Base-by-base conservation (phyloP, 2,797 vertebrate species). In the Mormyrus hasselquistii region DNA sequence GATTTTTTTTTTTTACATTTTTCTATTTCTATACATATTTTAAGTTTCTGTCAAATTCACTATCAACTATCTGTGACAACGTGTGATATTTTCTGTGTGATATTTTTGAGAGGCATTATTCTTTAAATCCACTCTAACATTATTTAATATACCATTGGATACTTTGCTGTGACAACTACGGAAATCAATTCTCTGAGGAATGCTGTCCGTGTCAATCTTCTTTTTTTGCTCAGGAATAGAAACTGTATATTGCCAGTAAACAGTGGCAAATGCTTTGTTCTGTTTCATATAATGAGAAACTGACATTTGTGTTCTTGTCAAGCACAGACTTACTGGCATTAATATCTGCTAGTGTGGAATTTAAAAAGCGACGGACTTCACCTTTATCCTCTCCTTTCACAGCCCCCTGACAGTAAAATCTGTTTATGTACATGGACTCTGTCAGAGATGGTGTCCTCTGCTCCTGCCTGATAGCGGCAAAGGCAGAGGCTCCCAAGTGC, bases 401-500 rank as follows among this genome's bases (percentile, higher is more conserved):
- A 86, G 73, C 41, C 88, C 86, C 62, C 34, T 47, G 87, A 87
- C 34, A 69, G 47, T 38, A 50, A 86, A 47, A 86, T 12, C 22
- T 41, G 57, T 76, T 22, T 29, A 38, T 47, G 19, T 16, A n/a
- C 47, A 29, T 53, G 88, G 29, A 34, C 47, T 34, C 59, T 62
- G 86, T 83, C 29, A 34, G 19, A 55, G 88, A 86, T 59, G 83
- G 69, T 82, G 44, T 50, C 86, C 62, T 41, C 90, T 90, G 89
- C 90, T 91, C 89, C 76, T 88, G 69, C 65, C 59, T 91, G 90
- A 91, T 55, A 41, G 90, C 89, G 91, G 91, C 89, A 86, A 90
- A 92, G 91, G 91, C 89, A 82, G 76, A 88, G 92, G 91, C 89
- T 49, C 92, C 91, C 90, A 88, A 87, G 65, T 91, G 90, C 93